Percentiles rank a stretch among this genome's conserved stretches.
Conservation (phyloP, 2,797 vertebrate genomes). For the Platyrinchus mystaceus region DNA sequence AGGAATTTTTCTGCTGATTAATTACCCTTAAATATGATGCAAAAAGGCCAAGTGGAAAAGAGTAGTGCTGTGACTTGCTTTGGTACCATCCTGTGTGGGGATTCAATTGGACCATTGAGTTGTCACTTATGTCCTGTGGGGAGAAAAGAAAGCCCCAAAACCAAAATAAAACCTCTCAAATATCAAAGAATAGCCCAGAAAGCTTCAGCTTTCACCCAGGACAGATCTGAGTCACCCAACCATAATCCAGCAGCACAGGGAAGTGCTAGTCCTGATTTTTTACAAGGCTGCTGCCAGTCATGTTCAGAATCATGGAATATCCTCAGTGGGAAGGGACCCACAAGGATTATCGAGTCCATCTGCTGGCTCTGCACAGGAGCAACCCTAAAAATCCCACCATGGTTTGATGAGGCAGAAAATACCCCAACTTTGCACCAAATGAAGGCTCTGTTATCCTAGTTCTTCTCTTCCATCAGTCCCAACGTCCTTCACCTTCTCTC, state of each 20-base stretch:
- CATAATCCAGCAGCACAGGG: not conserved
- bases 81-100: not conserved
- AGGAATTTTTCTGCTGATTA: not conserved
- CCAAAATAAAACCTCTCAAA: not conserved
- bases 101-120: not conserved
- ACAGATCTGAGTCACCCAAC: not conserved
- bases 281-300: too few species aligned
- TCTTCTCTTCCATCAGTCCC: not conserved
- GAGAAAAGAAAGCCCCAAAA: not conserved
- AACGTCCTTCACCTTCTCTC: not conserved
- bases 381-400: not conserved
- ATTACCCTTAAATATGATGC: not conserved
- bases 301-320: not conserved
- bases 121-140: not conserved
- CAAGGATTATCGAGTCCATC: fast-evolving
- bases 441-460: not conserved
- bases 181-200: not conserved
- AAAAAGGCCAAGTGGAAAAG: not conserved
- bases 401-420: not conserved
- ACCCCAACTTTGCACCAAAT: fast-evolving
- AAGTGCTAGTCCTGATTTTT: not conserved
- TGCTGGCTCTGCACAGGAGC: not conserved
- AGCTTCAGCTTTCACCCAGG: not conserved
- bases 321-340: not conserved
- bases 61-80: not conserved